A percentile compares a stretch with the other conserved stretches of the same genome.
These are phyloP conservation scores for Oedothorax gibbosus DNA, from an alignment of 1,140 invertebrate genomes.

Conservation along the genomic window DNA sequence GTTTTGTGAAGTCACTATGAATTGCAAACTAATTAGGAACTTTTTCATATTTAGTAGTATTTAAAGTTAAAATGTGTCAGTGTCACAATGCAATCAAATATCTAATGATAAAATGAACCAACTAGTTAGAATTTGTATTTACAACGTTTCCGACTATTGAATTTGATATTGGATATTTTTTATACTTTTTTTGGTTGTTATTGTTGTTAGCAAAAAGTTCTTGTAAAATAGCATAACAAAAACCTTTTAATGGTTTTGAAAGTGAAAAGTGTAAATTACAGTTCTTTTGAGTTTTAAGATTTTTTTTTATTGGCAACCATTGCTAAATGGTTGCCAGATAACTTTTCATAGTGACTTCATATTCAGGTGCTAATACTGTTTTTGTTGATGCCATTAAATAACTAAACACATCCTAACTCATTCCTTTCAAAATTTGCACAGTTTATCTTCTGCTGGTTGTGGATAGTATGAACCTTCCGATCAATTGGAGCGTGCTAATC, in stretches of 20 bases:
- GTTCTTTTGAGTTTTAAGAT: too few species aligned
- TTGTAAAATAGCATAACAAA: too few species aligned
- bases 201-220: too few species aligned
- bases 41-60: too few species aligned
- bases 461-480: slow-evolving; percentile 13
- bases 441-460: slow-evolving; percentile 15
- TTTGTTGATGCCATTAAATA: background rate
- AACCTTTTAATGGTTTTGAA: too few species aligned
- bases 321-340: background rate
- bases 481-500: slow-evolving; percentile 18
- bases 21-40: too few species aligned
- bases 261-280: too few species aligned
- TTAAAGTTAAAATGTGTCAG: background rate
- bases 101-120: background rate
- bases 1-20: too few species aligned
- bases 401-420: slow-evolving; percentile 16
- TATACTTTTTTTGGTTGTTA: too few species aligned
- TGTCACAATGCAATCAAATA: background rate
- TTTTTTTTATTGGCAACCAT: background rate
- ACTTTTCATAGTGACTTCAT: background rate
- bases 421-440: slow-evolving; percentile 55
- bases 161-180: too few species aligned
- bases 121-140: too few species aligned
- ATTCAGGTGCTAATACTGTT: background rate
- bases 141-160: too few species aligned